Evolutionary conservation across 2,113 vertebrate genomes (phyloP).

Genomic region (Cyanoramphus novaezelandiae): DNA sequence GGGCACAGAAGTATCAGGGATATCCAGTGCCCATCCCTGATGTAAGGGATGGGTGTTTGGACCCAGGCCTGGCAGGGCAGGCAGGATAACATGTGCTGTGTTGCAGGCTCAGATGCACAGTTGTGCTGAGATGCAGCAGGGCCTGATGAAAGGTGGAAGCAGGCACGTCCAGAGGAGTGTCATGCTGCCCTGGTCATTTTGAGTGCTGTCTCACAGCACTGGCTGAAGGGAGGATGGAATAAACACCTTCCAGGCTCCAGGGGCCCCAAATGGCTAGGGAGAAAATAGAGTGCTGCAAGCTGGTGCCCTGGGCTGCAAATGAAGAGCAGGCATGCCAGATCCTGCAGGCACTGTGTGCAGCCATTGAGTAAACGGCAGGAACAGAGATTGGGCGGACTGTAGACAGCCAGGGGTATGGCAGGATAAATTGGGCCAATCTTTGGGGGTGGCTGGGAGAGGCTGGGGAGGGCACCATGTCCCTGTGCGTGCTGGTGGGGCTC

Average conservation of each 20-base stretch:
- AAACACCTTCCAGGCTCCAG: neutral
- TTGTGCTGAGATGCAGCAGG: neutral
- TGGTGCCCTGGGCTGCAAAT: neutral
- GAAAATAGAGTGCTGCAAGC: neutral
- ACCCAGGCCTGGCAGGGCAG: accelerated
- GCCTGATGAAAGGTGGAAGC: neutral
- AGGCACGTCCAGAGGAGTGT: neutral
- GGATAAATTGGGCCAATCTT: neutral
- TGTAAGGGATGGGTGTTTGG: neutral
- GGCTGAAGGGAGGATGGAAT: neutral
- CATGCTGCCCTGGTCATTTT: neutral
- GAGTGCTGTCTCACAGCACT: accelerated
- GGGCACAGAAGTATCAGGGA: neutral
- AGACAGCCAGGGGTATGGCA: neutral
- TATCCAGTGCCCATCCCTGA: neutral
- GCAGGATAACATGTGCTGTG: accelerated
- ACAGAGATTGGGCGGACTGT: neutral
- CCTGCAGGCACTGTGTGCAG: neutral
- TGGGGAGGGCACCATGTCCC: neutral
- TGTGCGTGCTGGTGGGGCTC: neutral
- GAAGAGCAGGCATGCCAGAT: neutral
- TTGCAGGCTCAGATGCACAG: neutral
- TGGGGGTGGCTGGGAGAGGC: neutral
- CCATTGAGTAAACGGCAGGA: accelerated
- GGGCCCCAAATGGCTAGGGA: neutral